Percentiles rank a stretch among this genome's conserved stretches.
Conservation (phyloP, 1,140 invertebrate genomes). For the Temnothorax nylanderi region DNA sequence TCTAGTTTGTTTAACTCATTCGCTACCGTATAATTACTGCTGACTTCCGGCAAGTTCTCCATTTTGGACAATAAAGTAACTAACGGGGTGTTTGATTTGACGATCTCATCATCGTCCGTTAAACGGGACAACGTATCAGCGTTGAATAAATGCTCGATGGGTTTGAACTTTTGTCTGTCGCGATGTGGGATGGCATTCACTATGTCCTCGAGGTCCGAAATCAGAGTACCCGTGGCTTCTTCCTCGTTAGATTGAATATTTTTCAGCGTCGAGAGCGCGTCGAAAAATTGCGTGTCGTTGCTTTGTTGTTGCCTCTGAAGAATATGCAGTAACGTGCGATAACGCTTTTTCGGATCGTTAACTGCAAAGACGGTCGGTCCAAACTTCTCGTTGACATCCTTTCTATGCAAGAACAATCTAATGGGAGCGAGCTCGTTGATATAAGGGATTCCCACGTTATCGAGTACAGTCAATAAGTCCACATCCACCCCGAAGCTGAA, state of each 20-base stretch:
- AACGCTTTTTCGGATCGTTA: background rate
- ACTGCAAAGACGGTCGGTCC: background rate
- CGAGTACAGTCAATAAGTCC: constrained; percentile 23
- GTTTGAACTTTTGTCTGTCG: background rate
- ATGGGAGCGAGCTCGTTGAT: constrained; percentile 23
- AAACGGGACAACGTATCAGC: background rate
- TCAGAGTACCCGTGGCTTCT: background rate
- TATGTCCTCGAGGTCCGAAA: constrained; percentile 13
- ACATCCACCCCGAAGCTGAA: background rate
- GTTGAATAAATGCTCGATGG: constrained; percentile 16
- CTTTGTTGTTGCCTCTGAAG: background rate
- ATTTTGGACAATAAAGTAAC: constrained; percentile 13
- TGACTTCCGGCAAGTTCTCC: background rate
- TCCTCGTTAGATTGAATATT: background rate
- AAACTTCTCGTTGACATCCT: background rate
- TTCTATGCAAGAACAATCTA: constrained; percentile 13
- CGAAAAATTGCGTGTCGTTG: background rate
- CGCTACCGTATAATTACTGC: background rate
- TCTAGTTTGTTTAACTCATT: background rate
- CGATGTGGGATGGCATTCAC: constrained; percentile 20
- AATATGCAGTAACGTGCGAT: background rate
- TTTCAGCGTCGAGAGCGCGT: background rate
- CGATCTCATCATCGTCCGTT: background rate
- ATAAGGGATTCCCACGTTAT: background rate
- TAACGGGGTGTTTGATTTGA: background rate